Conservation (phyloP, 2,888 invertebrate species). For the Piscicola geometra region DNA sequence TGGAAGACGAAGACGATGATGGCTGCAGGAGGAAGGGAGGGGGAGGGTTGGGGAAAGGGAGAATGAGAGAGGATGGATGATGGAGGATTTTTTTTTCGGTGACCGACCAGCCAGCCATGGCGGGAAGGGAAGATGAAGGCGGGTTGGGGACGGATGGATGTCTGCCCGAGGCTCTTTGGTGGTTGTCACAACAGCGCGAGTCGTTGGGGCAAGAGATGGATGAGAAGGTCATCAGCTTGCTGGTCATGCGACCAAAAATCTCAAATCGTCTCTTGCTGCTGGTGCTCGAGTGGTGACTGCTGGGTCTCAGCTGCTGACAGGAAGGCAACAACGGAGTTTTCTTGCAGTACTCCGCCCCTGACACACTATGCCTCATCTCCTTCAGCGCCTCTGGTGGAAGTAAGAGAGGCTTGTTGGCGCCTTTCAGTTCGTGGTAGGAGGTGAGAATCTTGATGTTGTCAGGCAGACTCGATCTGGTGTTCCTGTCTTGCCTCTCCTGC, state of each 20-base stretch:
- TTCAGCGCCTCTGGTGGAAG: neutral
- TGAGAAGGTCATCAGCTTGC: conserved; percentile 7
- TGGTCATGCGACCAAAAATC: conserved; percentile 4
- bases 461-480: conserved; percentile 28
- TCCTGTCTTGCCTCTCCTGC: neutral
- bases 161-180: neutral
- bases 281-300: conserved; percentile 8
- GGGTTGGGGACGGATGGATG: conserved; percentile 21
- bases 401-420: neutral
- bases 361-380: conserved; percentile 5
- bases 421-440: neutral
- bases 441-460: conserved; percentile 13
- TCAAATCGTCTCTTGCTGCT: neutral
- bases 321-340: neutral
- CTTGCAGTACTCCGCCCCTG: neutral
- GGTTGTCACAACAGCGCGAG: neutral
- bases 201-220: conserved; percentile 11
- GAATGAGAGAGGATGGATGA: neutral
- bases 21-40: conserved; percentile 3
- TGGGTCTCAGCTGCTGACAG: neutral
- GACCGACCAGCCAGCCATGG: neutral
- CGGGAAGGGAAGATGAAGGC: conserved; percentile 31
- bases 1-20: neutral
- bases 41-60: neutral
- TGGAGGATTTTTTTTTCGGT: conserved; percentile 12